Percentiles rank a stretch among this genome's conserved stretches.
Evolutionary conservation across 1,140 invertebrate species (phyloP).

Genomic region (Drosophila subobscura): DNA sequence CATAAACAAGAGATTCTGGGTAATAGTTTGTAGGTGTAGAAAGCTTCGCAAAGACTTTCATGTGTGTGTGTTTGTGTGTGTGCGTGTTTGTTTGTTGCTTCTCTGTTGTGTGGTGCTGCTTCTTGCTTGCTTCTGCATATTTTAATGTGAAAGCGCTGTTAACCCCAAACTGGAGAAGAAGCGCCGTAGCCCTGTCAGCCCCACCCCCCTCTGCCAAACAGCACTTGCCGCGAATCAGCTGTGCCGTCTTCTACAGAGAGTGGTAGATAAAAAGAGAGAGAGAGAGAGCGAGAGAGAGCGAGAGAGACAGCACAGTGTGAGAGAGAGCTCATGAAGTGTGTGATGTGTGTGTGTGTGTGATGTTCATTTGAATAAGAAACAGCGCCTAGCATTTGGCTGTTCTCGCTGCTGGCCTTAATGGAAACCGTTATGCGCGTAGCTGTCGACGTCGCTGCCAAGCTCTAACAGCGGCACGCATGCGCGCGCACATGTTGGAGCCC

Average conservation of each 20-base stretch:
- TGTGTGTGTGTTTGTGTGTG: neutral
- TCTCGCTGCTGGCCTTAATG: constrained; percentile 80
- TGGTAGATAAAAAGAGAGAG: constrained; percentile 33
- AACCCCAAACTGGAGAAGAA: constrained; percentile 51
- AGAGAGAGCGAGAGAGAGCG: constrained; percentile 38
- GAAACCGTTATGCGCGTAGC: constrained; percentile 76
- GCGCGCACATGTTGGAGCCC: constrained; percentile 69
- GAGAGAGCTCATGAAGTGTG: constrained; percentile 8
- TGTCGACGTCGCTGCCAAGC: constrained; percentile 22
- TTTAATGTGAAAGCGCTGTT: constrained; percentile 81
- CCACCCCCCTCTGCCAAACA: constrained; percentile 15
- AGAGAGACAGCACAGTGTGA: constrained; percentile 24
- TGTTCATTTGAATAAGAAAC: constrained; percentile 77
- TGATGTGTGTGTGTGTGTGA: constrained; percentile 33
- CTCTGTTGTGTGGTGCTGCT: constrained; percentile 56
- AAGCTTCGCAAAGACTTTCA: no score
- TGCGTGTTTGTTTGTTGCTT: constrained; percentile 32
- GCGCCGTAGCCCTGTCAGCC: constrained; percentile 6
- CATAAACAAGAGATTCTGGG: no score
- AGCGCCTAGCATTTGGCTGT: constrained; percentile 68
- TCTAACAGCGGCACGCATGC: constrained; percentile 52
- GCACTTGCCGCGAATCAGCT: constrained; percentile 74
- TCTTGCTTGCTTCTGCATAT: constrained; percentile 56
- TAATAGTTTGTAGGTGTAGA: no score
- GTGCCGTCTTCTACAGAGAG: constrained; percentile 30